A percentile compares a stretch with the other conserved stretches of the same genome.
phyloP scores from a whole-genome alignment of 1,140 invertebrate species.

The Scaptomyza graminum region DNA sequence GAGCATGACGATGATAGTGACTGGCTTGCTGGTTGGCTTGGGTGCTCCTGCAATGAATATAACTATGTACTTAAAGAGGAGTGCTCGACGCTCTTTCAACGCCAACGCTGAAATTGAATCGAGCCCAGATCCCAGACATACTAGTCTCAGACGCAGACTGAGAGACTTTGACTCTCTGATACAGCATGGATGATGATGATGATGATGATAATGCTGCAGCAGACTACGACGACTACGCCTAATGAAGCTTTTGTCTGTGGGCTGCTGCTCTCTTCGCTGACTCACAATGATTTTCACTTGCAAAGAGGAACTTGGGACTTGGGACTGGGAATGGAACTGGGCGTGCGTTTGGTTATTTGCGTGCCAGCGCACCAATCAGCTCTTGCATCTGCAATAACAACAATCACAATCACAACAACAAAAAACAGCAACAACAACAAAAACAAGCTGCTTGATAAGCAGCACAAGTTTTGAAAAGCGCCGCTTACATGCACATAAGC shows the following conservation, averaged over 20 bases:
- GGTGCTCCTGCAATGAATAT: slow-evolving; percentile 66
- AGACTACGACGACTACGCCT: slow-evolving; percentile 52
- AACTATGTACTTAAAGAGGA: slow-evolving; percentile 77
- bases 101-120: slow-evolving; percentile 78
- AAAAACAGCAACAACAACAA: slow-evolving; percentile 47
- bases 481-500: slow-evolving; percentile 77
- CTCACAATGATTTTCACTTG: slow-evolving; percentile 73
- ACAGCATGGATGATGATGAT: not conserved
- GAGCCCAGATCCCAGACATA: slow-evolving; percentile 36
- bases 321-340: slow-evolving; percentile 5
- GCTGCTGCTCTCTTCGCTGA: slow-evolving; percentile 49
- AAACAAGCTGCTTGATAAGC: slow-evolving; percentile 63
- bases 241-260: slow-evolving; percentile 78
- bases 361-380: slow-evolving; percentile 61
- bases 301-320: slow-evolving; percentile 11
- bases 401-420: slow-evolving; percentile 54
- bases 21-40: slow-evolving; percentile 11
- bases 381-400: slow-evolving; percentile 73
- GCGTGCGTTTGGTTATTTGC: slow-evolving; percentile 61
- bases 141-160: slow-evolving; percentile 9
- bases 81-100: slow-evolving; percentile 78
- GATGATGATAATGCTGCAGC: slow-evolving; percentile 14
- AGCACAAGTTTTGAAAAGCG: slow-evolving; percentile 62
- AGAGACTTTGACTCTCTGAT: slow-evolving; percentile 10
- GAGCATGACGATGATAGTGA: slow-evolving; percentile 37